phyloP scores from a whole-genome alignment of 2,113 vertebrate species.

The Spea bombifrons region DNA sequence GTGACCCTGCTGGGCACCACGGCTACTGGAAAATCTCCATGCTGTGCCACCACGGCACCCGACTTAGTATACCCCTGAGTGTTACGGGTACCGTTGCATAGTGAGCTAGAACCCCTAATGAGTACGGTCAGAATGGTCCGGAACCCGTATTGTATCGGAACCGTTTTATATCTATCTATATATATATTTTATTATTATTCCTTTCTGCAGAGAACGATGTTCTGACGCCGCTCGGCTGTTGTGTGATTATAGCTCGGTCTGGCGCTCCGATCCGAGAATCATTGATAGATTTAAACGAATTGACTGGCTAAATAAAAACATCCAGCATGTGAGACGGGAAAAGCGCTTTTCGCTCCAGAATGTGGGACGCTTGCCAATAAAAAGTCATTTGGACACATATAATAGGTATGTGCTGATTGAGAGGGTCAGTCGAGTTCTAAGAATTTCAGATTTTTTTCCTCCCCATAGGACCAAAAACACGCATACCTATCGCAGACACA shows the following conservation, averaged over 20 bases:
- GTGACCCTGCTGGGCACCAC: too few relatives aligned
- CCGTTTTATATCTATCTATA: too few relatives aligned
- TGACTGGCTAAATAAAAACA: slow-evolving; percentile 31
- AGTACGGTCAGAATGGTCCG: too few relatives aligned
- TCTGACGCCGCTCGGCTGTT: background rate
- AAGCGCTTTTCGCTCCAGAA: slow-evolving; percentile 61
- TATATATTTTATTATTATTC: too few relatives aligned
- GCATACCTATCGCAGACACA: background rate
- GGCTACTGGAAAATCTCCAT: too few relatives aligned
- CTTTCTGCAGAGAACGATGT: slow-evolving; percentile 6
- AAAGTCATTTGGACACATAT: slow-evolving; percentile 57
- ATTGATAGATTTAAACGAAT: slow-evolving; percentile 18
- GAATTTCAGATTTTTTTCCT: background rate
- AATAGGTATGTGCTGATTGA: slow-evolving; percentile 62
- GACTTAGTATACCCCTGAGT: too few relatives aligned
- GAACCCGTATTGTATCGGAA: too few relatives aligned
- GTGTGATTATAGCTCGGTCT: slow-evolving; percentile 7
- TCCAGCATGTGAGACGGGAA: slow-evolving; percentile 50
- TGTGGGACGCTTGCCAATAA: slow-evolving; percentile 58
- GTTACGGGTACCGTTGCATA: too few relatives aligned
- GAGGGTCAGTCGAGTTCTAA: slow-evolving; percentile 34
- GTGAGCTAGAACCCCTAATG: too few relatives aligned
- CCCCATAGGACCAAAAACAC: background rate
- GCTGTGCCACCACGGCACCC: too few relatives aligned
- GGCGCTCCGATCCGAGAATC: slow-evolving; percentile 15